Evolutionary conservation across 2,888 invertebrate species (phyloP), one percentile per base, ranked within the genome.

Genomic region (Pachliopta kotzebuea): DNA sequence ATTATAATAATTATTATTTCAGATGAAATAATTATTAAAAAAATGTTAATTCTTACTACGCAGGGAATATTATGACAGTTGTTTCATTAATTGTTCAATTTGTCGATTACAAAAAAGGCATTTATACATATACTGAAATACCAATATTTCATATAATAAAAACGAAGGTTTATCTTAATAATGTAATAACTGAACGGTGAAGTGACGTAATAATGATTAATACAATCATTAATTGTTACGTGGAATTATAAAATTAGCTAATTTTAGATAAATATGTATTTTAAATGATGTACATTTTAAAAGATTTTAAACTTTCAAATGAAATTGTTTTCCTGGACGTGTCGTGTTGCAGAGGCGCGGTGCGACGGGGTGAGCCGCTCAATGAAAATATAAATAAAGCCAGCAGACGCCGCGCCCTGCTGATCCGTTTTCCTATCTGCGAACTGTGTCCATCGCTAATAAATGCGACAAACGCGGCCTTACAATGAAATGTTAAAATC

Each of bases 301-400:
- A 26, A 4, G 6, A 26, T 26, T 26, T 26, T 26, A 4, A 26
- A 26, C 6, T 26, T 26, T 26, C 6, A 26, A 26, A 26, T 26
- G 26, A 3, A 26, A 26, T 26, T 26, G 21, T 29, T 31, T 50
- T 62, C 26, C 26, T 14, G 52, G 54, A 66, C 62, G 66, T 69
- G 66, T 67, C 64, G 63, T 57, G 69, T 69, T 66, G 67, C 69
- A 67, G 68, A 67, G 71, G 70, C 67, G 71, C 70, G 67, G 71
- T 68, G 71, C 71, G 69, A 62, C 68, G 69, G 63, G 75, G 67
- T 68, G 71, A 71, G 54, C 63, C 70, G 69, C 74, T 85, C 78
- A 85, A 84, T 84, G 82, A 79, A 83, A 82, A 81, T 84, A 81
- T 82, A 84, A 85, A 86, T 82, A 85, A 78, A 81, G 71, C 75